Evolutionary conservation across 2,888 invertebrate genomes (phyloP).

Genomic region (Phalera bucephala): DNA sequence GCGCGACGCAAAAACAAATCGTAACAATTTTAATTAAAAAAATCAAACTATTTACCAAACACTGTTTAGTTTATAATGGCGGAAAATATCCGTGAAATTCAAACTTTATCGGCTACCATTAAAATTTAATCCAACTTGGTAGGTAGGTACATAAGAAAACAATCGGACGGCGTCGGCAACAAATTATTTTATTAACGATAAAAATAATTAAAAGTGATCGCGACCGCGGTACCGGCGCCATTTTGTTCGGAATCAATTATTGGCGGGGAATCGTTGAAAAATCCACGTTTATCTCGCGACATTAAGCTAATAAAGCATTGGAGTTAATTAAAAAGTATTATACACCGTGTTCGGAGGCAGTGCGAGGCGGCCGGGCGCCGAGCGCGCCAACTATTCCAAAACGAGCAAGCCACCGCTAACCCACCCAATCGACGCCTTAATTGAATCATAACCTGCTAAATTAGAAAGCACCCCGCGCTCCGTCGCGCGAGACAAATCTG

Average conservation of each 20-base stretch:
- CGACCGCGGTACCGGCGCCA: constrained; percentile 37
- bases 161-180: constrained; percentile 33
- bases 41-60: constrained; percentile 76
- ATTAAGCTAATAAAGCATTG: constrained; percentile 82
- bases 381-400: constrained; percentile 49
- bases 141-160: constrained; percentile 37
- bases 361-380: constrained; percentile 42
- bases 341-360: constrained; percentile 38
- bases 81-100: constrained; percentile 78
- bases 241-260: constrained; percentile 50
- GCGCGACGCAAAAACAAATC: constrained; percentile 39
- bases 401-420: constrained; percentile 53
- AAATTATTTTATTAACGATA: constrained; percentile 59
- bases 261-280: constrained; percentile 55
- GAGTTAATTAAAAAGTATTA: constrained; percentile 78
- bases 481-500: constrained; percentile 47
- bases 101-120: constrained; percentile 71
- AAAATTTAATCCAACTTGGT: constrained; percentile 58
- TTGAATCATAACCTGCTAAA: constrained; percentile 72
- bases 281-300: constrained; percentile 60
- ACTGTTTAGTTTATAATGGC: constrained; percentile 75
- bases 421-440: constrained; percentile 69
- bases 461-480: constrained; percentile 53
- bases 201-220: constrained; percentile 46
- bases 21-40: constrained; percentile 75